These are phyloP conservation scores for Phthorimaea operculella DNA, from an alignment of 1,140 invertebrate species.

Conservation along the genomic window DNA sequence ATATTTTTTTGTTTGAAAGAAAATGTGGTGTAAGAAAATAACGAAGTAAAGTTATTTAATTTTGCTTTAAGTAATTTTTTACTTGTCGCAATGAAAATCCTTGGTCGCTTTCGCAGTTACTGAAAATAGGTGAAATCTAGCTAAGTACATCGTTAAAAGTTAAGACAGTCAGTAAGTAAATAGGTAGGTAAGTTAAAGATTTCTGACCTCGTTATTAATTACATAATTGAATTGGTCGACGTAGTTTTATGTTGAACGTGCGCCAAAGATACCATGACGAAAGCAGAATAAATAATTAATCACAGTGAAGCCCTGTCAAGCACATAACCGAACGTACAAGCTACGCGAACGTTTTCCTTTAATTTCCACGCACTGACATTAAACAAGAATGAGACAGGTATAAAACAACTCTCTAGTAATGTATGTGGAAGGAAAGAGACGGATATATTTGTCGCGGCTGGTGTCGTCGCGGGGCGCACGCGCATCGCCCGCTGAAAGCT, in stretches of 20 bases:
- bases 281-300: conserved; percentile 49
- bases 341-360: conserved; percentile 38
- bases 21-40: no score
- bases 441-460: conserved; percentile 14
- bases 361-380: conserved; percentile 52
- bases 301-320: conserved; percentile 46
- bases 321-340: conserved; percentile 39
- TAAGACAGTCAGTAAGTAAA: no score
- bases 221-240: neutral
- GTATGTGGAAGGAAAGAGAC: conserved; percentile 29
- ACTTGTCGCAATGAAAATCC: no score
- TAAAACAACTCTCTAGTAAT: conserved; percentile 25
- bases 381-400: conserved; percentile 28
- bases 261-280: conserved; percentile 46
- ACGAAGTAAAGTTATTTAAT: no score
- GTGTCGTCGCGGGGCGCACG: conserved; percentile 28
- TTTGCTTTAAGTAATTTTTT: no score
- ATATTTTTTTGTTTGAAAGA: no score
- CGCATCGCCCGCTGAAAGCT: conserved; percentile 57
- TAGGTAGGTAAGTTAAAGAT: no score
- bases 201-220: neutral
- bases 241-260: conserved; percentile 27
- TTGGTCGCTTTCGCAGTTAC: no score
- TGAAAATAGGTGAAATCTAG: no score
- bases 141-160: no score